Evolutionary conservation across 1,140 invertebrate genomes (phyloP), one percentile per base, ranked within the genome.

Genomic region (Bombus ignitus): DNA sequence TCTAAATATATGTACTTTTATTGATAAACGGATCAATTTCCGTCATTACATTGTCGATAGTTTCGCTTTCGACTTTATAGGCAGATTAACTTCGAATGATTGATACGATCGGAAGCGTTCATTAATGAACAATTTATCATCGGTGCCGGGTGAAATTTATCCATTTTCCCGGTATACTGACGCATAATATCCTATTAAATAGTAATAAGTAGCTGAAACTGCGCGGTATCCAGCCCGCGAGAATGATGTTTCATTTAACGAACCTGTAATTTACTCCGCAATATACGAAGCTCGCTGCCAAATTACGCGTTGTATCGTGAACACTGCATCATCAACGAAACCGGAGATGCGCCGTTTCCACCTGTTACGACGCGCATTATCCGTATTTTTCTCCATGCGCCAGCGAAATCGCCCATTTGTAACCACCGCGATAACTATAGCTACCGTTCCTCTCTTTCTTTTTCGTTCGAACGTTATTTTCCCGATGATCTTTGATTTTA

Each of bases 241-340:
- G 35, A 76, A 59, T 76, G 74, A 76, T 76, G 74, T 76, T 76
- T 59, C 74, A 76, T 76, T 76, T 59, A 76, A 76, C 53, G 74
- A 62, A 62, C 74, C 74, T 62, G 53, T 76, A 76, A 76, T 76
- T 76, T 76, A 39, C 74, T 76, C 74, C 47, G 59, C 15, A 28
- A 59, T 35, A 39, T 76, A 13, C n/a, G 25, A 22, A 59, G 35
- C 10, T 35, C 53, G n/a, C 53, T 76, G 74, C 74, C 74, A 59
- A 62, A 76, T 76, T 76, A 76, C 74, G 74, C 53, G 74, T 39
- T 39, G 9, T 39, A 59, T 44, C 47, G 13, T 12, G 53, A 10
- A 32, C 53, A 18, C 35, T 57, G 53, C 13, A 62, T 76, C 74
- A 62, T 59, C 74, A 39, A 37, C 73, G 32, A 57, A 12, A 76